Percentiles rank a stretch among this genome's conserved stretches.
Evolutionary conservation across 2,113 vertebrate species (phyloP).

Genomic region (Anolis carolinensis): DNA sequence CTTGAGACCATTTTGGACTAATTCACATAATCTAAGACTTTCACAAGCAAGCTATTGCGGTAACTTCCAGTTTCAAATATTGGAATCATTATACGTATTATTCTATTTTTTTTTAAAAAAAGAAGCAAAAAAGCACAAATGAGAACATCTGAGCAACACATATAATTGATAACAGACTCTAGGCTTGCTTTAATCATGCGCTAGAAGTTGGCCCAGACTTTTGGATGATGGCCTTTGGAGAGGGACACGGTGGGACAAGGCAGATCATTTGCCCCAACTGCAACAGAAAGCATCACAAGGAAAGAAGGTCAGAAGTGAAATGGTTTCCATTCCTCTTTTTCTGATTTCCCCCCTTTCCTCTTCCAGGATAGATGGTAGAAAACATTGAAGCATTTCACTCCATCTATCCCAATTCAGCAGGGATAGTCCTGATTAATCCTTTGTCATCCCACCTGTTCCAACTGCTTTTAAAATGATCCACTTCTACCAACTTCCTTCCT

Average conservation of each 20-base stretch:
- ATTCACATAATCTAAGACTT: background rate
- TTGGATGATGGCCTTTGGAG: background rate
- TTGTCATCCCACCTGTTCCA: too few species aligned
- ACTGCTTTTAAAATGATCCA: too few species aligned
- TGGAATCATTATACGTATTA: background rate
- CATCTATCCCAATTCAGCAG: too few species aligned
- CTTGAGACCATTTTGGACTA: constrained; percentile 7
- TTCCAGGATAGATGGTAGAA: background rate
- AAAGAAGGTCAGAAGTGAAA: background rate
- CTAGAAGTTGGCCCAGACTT: background rate
- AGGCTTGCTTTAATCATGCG: background rate
- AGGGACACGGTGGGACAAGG: background rate
- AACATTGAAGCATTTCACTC: background rate
- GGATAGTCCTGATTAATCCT: too few species aligned
- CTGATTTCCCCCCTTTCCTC: background rate
- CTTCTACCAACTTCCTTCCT: too few species aligned
- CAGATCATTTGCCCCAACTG: background rate
- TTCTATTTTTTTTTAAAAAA: background rate
- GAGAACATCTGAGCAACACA: background rate
- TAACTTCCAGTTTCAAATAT: background rate
- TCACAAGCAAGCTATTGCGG: background rate
- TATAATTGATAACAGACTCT: background rate
- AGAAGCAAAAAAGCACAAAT: background rate
- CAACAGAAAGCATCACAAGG: rapidly evolving
- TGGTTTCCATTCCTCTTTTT: background rate